phyloP scores from a whole-genome alignment of 2,888 invertebrate species.

The Drosophila sordidula region DNA sequence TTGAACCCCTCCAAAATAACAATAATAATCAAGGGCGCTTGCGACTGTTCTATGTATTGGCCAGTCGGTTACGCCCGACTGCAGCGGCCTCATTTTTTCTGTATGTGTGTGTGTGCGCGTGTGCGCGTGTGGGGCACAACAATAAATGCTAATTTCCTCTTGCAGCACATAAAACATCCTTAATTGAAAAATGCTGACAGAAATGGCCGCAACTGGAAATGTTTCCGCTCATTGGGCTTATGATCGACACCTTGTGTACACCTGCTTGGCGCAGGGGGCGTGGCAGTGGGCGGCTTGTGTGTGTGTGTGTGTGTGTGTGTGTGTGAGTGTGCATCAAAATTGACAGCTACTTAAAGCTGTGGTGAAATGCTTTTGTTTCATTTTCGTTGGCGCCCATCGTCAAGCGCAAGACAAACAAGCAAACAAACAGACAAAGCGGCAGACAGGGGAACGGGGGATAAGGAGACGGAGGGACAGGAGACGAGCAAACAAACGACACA shows the following conservation, averaged over 20 bases:
- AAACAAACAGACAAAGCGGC: constrained; percentile 37
- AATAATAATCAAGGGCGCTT: too few species aligned
- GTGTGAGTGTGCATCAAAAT: constrained; percentile 55
- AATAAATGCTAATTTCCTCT: constrained; percentile 78
- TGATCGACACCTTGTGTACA: constrained; percentile 38
- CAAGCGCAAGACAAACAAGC: constrained; percentile 65
- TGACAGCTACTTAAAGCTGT: constrained; percentile 70
- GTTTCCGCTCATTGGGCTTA: constrained; percentile 19
- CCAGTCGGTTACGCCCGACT: too few species aligned
- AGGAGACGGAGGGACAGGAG: neutral
- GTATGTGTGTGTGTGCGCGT: constrained; percentile 16
- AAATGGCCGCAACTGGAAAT: constrained; percentile 51
- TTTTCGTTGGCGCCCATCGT: constrained; percentile 33
- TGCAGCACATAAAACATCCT: constrained; percentile 67
- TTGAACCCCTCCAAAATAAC: too few species aligned
- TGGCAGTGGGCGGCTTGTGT: neutral
- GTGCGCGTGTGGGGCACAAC: constrained; percentile 45
- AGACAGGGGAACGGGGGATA: neutral
- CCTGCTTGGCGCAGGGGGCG: constrained; percentile 3
- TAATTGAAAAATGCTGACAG: constrained; percentile 75
- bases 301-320: constrained; percentile 4
- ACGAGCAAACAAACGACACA: constrained; percentile 48
- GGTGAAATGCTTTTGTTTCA: constrained; percentile 48
- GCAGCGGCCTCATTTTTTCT: constrained; percentile 7
- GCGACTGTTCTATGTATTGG: too few species aligned